Evolutionary conservation across 2,888 invertebrate species (phyloP).

Genomic region (Imbricaverruca yamaguchii): DNA sequence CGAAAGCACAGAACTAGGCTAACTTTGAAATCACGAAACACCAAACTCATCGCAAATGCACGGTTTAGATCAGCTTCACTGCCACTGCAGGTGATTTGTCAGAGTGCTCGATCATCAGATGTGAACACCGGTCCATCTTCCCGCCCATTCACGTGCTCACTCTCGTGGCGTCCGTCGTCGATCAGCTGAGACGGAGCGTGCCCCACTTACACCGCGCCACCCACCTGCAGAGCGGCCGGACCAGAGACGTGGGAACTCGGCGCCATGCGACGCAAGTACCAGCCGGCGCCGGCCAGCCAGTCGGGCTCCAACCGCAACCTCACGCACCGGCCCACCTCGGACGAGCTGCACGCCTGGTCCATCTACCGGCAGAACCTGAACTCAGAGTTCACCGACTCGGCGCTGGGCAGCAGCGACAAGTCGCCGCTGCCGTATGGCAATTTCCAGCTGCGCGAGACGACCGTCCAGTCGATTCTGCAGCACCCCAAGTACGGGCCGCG

Average conservation of each 20-base stretch:
- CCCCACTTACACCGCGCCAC: not conserved
- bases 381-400: constrained; percentile 91
- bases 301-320: constrained; percentile 30
- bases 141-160: too few relatives aligned
- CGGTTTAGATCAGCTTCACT: too few relatives aligned
- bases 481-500: constrained; percentile 54
- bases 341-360: constrained; percentile 92
- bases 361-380: constrained; percentile 83
- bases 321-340: constrained; percentile 55
- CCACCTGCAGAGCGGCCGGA: not conserved
- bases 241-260: constrained; percentile 46
- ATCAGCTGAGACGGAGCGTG: not conserved
- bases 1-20: too few relatives aligned
- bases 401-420: constrained; percentile 84
- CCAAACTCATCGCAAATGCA: too few relatives aligned
- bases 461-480: constrained; percentile 39
- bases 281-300: constrained; percentile 55
- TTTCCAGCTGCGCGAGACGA: constrained; percentile 81
- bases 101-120: too few relatives aligned
- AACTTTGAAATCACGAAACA: too few relatives aligned
- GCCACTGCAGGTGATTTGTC: too few relatives aligned
- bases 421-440: constrained; percentile 89
- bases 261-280: constrained; percentile 69
- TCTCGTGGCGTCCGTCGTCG: too few relatives aligned
- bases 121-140: too few relatives aligned